phyloP scores from a whole-genome alignment of 2,797 vertebrate species.

The Danio albolineatus region DNA sequence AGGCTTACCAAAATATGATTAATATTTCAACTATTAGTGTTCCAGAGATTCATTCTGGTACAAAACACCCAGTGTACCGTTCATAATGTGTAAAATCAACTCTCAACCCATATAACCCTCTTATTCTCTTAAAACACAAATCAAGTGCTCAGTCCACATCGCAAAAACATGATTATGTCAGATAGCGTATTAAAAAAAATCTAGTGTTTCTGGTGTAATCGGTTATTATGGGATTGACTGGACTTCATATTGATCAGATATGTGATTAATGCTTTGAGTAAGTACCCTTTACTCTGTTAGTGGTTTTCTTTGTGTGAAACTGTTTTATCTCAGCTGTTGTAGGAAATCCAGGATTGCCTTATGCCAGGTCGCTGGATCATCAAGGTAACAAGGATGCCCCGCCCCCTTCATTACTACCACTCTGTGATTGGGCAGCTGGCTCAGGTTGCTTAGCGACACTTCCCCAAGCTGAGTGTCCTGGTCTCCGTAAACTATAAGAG shows the following conservation, averaged over 20 bases:
- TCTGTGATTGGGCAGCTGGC: constrained; percentile 85
- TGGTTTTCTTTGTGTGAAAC: too few species aligned
- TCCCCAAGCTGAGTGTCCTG: constrained; percentile 87
- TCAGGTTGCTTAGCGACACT: constrained; percentile 85
- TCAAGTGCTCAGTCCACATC: background rate
- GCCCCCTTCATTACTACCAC: constrained; percentile 90
- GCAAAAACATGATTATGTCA: background rate
- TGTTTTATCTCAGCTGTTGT: constrained; percentile 69
- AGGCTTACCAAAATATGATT: too few species aligned
- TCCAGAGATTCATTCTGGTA: background rate
- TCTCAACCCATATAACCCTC: background rate
- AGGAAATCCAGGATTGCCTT: constrained; percentile 85
- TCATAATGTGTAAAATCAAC: background rate
- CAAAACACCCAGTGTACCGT: background rate
- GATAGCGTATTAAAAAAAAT: background rate
- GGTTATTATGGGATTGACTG: background rate
- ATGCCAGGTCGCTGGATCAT: constrained; percentile 91
- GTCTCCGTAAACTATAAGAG: constrained; percentile 94
- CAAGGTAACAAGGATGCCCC: constrained; percentile 94
- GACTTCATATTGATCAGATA: background rate
- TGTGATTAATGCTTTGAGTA: background rate
- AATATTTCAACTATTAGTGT: too few species aligned
- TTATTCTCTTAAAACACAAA: background rate
- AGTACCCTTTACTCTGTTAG: background rate
- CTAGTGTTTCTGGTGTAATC: background rate